phyloP scores from a whole-genome alignment of 2,888 invertebrate species.

The Stenchaetothrips biformis region DNA sequence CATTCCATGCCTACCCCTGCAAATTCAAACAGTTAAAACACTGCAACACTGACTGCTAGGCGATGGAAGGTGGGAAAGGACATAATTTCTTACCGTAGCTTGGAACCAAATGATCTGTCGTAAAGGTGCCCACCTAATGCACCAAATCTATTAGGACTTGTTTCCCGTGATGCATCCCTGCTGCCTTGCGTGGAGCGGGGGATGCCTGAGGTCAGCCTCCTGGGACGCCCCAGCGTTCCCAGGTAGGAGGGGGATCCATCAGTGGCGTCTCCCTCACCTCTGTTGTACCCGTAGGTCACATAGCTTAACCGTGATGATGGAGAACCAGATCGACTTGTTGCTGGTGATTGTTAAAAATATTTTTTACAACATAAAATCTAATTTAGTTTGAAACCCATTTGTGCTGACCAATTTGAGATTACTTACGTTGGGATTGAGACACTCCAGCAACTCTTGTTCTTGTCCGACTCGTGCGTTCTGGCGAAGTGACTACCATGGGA shows the following conservation, averaged over 20 bases:
- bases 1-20: slow-evolving; percentile 44
- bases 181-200: slow-evolving; percentile 39
- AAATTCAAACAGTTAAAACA: not conserved
- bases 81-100: slow-evolving; percentile 44
- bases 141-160: slow-evolving; percentile 48
- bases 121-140: slow-evolving; percentile 30
- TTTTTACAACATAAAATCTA: not conserved
- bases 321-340: slow-evolving; percentile 88
- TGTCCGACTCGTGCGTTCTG: slow-evolving; percentile 55
- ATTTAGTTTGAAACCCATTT: slow-evolving; percentile 20
- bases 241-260: slow-evolving; percentile 47
- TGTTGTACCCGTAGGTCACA: slow-evolving; percentile 52
- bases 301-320: slow-evolving; percentile 82
- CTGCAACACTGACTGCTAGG: not conserved
- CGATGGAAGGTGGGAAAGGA: slow-evolving; percentile 34
- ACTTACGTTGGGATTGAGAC: slow-evolving; percentile 90
- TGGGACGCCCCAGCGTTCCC: slow-evolving; percentile 51
- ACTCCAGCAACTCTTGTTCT: slow-evolving; percentile 68
- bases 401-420: slow-evolving; percentile 14
- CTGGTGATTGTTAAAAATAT: slow-evolving; percentile 49
- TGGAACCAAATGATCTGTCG: slow-evolving; percentile 38
- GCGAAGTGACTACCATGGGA: slow-evolving; percentile 49
- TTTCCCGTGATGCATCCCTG: slow-evolving; percentile 44
- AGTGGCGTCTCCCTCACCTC: slow-evolving; percentile 49
- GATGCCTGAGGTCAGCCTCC: slow-evolving; percentile 46